Evolutionary conservation across 2,888 invertebrate genomes (phyloP), one percentile per base, ranked within the genome.

Genomic region (Melinaea marsaeus): DNA sequence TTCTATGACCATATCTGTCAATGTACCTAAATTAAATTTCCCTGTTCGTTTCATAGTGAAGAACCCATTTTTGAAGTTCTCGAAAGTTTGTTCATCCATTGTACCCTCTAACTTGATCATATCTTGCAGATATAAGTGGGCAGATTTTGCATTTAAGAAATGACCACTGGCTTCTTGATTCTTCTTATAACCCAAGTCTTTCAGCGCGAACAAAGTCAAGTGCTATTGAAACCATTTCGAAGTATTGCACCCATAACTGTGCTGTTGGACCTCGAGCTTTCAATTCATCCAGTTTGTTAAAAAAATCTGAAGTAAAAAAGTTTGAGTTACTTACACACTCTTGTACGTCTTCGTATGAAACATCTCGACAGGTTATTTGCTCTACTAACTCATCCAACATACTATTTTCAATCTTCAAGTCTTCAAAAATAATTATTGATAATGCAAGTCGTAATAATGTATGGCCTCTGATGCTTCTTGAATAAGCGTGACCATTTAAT

Each of bases 171-270:
- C 77, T 65, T 81, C 75, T 70, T 74, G 81, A 79, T 60, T 61
- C 69, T 69, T 75, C 9, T 7, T 45, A 75, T 72, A 46, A n/a
- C 2, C 64, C 67, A 32, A 62, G 48, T 4, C 62, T 48, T 59
- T 64, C 64, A 64, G 67, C 68, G 34, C 63, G 55, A 51, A 65
- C 54, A 42, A 66, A 68, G 63, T 72, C 73, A 34, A 58, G 54
- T 9, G 74, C 75, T 65, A 81, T 70, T 60, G 76, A 68, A 59
- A 79, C 74, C 77, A 79, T 78, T 68, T 73, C 62, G 67, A 74
- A 75, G 71, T 80, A 80, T 71, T 75, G 76, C 57, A 76, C 71
- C 79, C 79, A 80, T 61, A 80, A 72, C 60, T 76, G 68, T 66
- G 76, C 75, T 6, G 76, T 77, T 3, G 75, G 74, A 45, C 74